Evolutionary conservation across 2,888 invertebrate genomes (phyloP), one percentile per base, ranked within the genome.

Genomic region (Pandemis cinnamomeana): DNA sequence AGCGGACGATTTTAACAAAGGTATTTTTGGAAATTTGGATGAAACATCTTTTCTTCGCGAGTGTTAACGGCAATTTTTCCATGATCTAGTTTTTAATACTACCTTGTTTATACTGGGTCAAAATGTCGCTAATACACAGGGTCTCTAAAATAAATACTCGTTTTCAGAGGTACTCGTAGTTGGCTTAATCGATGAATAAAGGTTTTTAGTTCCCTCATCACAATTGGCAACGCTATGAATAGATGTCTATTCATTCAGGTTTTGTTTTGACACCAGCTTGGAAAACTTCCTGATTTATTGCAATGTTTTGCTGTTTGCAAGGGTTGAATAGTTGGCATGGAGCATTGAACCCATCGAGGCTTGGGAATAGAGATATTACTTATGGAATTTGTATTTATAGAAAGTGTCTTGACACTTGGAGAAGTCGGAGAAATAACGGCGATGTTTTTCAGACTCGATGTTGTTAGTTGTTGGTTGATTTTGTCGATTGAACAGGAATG

Each of bases 201-300:
- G 27, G 4, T 20, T 61, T 15, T 61, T 4, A 13, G 20, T 42
- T 15, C 5, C 42, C 15, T 60, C 7, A 60, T 53, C 51, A 61
- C 63, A 62, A 53, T 73, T 69, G 71, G 20, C 41, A 53, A 13
- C 72, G 69, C 77, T 78, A 77, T 76, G 77, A 77, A 78, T 75
- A 77, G 69, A 71, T 20, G 20, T 20, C 20, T 20, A 20, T 20
- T 20, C 72, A 66, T 20, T 20, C 69, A 72, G 83, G 80, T 84
- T 85, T 85, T 84, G 84, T 85, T 86, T 83, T 86, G 87, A 86
- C 86, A 85, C 82, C 83, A 84, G 77, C 77, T 69, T 72, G 79
- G 83, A 81, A 85, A 84, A 82, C 84, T 79, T 77, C 79, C 81
- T 86, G 87, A 89, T 89, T 86, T 86, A 87, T 88, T 79, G 81